Conservation (phyloP, 2,888 invertebrate species). For the Melolontha melolontha region DNA sequence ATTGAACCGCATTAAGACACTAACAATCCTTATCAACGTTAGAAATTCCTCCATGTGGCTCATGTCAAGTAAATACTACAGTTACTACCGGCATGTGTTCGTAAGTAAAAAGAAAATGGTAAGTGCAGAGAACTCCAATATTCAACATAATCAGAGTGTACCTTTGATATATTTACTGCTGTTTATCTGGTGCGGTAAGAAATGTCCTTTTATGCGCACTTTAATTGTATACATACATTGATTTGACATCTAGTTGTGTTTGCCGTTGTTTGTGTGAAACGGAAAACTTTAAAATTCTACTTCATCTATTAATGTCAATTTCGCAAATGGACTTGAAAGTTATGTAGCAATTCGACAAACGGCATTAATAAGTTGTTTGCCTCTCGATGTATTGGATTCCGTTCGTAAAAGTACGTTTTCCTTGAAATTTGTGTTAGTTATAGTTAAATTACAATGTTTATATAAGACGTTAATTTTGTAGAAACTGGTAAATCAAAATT, state of each 20-base stretch:
- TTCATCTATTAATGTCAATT: conserved; percentile 20
- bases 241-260: conserved; percentile 9
- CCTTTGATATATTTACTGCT: conserved; percentile 17
- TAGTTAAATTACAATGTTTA: no score
- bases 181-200: neutral
- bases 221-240: conserved; percentile 36
- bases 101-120: conserved; percentile 27
- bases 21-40: conserved; percentile 32
- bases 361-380: conserved; percentile 16
- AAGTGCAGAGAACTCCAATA: conserved; percentile 2
- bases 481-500: no score
- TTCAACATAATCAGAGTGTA: conserved; percentile 8
- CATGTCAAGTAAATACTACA: conserved; percentile 42
- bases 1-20: neutral
- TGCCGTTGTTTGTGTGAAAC: conserved; percentile 19
- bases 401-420: neutral
- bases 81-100: conserved; percentile 46
- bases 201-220: conserved; percentile 31
- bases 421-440: no score
- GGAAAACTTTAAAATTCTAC: conserved; percentile 17
- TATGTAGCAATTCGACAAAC: conserved; percentile 22
- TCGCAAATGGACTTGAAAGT: conserved; percentile 10
- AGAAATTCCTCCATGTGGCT: conserved; percentile 39
- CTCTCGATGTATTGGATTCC: conserved; percentile 14
- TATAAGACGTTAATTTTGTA: no score